A percentile compares a stretch with the other conserved stretches of the same genome.
phyloP scores from a whole-genome alignment of 1,140 invertebrate species.

The Dufourea novaeangliae region DNA sequence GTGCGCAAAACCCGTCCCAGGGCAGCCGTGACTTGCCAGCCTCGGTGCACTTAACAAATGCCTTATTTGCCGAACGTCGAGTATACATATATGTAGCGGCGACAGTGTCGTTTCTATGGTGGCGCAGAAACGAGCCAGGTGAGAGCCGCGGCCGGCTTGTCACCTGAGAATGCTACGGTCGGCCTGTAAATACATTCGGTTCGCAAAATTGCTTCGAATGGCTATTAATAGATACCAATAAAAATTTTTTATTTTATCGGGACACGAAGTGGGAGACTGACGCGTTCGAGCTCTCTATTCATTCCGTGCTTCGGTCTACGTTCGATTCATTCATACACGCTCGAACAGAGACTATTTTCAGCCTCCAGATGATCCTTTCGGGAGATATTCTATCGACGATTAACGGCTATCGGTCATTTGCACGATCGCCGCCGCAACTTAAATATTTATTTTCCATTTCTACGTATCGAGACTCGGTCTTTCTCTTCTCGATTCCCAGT shows the following conservation, averaged over 20 bases:
- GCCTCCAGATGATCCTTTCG: constrained; percentile 1
- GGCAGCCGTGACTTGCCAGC: constrained; percentile 48
- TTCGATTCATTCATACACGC: too few relatives aligned
- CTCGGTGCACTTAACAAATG: constrained; percentile 72
- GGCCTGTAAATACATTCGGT: constrained; percentile 35
- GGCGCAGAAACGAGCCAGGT: constrained; percentile 54
- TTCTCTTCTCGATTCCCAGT: not conserved
- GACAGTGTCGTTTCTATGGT: constrained; percentile 55
- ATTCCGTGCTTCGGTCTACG: too few relatives aligned
- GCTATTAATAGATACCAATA: not conserved
- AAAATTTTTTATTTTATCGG: not conserved
- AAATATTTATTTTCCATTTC: not conserved
- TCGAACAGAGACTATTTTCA: not conserved
- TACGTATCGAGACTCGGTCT: not conserved
- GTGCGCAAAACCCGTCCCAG: constrained; percentile 65
- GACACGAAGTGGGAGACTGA: not conserved
- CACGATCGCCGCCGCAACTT: not conserved
- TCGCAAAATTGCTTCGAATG: constrained; percentile 14
- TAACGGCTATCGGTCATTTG: constrained; percentile 22
- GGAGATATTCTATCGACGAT: constrained; percentile 12
- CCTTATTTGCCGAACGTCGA: constrained; percentile 72
- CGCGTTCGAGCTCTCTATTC: not conserved
- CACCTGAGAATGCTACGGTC: constrained; percentile 63
- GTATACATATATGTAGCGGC: constrained; percentile 61
- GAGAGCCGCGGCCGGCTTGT: constrained; percentile 62